phyloP scores from a whole-genome alignment of 2,797 vertebrate genomes.

The Graptemys geographica region DNA sequence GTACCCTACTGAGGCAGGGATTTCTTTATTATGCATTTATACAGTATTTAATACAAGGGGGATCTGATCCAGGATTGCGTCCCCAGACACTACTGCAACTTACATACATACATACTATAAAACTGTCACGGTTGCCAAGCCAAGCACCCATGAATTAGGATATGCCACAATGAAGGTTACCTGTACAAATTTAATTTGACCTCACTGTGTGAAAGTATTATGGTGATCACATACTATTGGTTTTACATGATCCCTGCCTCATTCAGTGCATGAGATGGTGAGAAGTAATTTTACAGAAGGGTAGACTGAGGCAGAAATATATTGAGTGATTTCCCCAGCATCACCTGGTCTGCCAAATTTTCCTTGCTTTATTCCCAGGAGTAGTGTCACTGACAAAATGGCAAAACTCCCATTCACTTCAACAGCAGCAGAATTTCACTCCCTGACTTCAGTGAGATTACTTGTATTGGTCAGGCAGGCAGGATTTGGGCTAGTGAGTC shows the following conservation, averaged over 20 bases:
- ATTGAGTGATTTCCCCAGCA: background rate
- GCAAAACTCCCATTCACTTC: background rate
- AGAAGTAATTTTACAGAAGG: background rate
- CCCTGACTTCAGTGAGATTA: no score
- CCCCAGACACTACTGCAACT: background rate
- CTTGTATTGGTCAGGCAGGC: background rate
- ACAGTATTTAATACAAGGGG: background rate
- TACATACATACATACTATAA: background rate
- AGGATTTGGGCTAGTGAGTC: background rate
- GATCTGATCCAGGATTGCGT: background rate
- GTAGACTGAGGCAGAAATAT: background rate
- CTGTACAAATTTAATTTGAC: background rate
- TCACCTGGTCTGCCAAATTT: rapidly evolving
- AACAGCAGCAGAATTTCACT: background rate
- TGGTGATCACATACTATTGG: background rate
- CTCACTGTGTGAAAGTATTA: background rate
- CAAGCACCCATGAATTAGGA: background rate
- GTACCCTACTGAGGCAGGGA: background rate
- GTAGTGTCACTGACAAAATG: background rate
- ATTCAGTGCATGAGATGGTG: background rate
- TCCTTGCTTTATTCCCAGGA: background rate
- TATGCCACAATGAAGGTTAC: background rate
- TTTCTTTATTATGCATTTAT: background rate
- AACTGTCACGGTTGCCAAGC: background rate
- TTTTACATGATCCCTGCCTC: background rate